Evolutionary conservation across 2,113 vertebrate genomes (phyloP), one percentile per base, ranked within the genome.

Genomic region (Neotoma lepida): DNA sequence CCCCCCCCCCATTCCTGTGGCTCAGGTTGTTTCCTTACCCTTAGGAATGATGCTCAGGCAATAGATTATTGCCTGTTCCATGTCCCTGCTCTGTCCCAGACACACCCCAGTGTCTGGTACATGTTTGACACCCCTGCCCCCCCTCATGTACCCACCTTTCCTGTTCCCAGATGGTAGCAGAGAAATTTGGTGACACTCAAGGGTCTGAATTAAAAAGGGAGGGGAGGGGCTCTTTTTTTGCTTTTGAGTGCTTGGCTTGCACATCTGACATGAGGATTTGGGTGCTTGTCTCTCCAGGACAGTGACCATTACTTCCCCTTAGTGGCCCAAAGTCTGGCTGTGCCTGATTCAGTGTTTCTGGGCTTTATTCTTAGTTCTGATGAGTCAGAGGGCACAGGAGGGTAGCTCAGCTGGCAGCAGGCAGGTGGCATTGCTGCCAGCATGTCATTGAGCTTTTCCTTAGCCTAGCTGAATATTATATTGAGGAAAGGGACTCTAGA

Each of bases 291-390:
- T 18, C 26, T n/a, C n/a, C 9, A 22, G 35, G 30, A 44, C 39
- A 44, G 26, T 39, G 39, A 44, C n/a, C 17, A 1, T 66, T 58
- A 1, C 2, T 66, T 33, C 28, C 74, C 74, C 26, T 12, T 15
- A 46, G 66, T 26, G 20, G 17, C 6, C 4, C 49, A 24, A 9
- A 78, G 17, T 63, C 63, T 77, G 84, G 56, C 28, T 24, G 15
- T 1, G 44, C 44, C 54, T 13, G 4, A 1, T 1, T 39, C 46
- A 44, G 4, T 17, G 10, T 58, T 58, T n/a, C 88, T 51, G 51
- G 41, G 44, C 24, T 93, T 94, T 85, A 92, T 88, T 96, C 77
- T 88, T 89, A 85, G 93, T 64, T 85, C 82, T 51, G 54, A 22
- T 92, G 93, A 95, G 71, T 90, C 85, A 81, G 85, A 89, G 78